Evolutionary conservation across 2,888 invertebrate species (phyloP).

Genomic region (Amblyteles armatorius): DNA sequence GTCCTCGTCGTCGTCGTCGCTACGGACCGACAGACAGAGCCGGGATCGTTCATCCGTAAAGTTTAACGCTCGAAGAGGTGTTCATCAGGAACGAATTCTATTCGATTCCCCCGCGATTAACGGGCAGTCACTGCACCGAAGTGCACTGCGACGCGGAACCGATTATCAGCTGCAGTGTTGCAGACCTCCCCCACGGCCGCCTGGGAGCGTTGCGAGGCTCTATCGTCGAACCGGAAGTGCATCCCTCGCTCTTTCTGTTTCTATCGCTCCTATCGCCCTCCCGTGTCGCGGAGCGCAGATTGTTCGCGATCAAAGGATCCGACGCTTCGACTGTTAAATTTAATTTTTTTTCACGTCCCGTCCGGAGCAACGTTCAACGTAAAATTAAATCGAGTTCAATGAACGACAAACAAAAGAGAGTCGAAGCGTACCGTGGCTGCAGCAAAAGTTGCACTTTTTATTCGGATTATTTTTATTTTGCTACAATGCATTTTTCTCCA

Average conservation of each 20-base stretch:
- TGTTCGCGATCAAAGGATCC: conserved; percentile 63
- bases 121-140: conserved; percentile 36
- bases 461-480: no score
- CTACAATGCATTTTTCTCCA: no score
- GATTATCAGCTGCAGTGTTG: conserved; percentile 58
- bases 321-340: conserved; percentile 43
- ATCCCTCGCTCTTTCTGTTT: conserved; percentile 33
- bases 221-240: conserved; percentile 65
- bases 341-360: conserved; percentile 44
- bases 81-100: conserved; percentile 61
- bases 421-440: no score
- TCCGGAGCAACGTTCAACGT: conserved; percentile 8
- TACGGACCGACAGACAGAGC: conserved; percentile 51
- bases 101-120: conserved; percentile 54
- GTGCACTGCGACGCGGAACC: conserved; percentile 59
- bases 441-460: no score
- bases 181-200: conserved; percentile 37
- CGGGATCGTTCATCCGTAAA: conserved; percentile 54
- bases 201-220: conserved; percentile 48
- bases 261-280: conserved; percentile 19
- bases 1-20: conserved; percentile 24
- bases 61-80: conserved; percentile 65
- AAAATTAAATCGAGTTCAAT: conserved; percentile 27
- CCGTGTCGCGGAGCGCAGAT: conserved; percentile 47
- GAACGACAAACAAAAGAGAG: neutral